Percentiles rank a stretch among this genome's conserved stretches.
Evolutionary conservation across 2,888 invertebrate genomes (phyloP).

Genomic region (Caenorhabditis sp.): DNA sequence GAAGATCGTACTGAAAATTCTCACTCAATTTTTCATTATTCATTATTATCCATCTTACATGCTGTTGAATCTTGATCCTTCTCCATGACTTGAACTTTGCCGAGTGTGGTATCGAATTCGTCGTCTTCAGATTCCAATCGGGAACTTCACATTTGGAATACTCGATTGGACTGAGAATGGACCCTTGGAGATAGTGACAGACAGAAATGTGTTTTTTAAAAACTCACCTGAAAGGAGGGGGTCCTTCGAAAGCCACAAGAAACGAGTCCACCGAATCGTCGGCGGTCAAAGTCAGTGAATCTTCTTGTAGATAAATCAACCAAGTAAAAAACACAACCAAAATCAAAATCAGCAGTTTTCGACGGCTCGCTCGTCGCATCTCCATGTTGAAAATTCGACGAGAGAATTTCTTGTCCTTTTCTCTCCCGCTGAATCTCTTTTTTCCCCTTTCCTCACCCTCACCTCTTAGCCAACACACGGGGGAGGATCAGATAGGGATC

Average conservation of each 20-base stretch:
- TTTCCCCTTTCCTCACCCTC: neutral
- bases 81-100: conserved; percentile 7
- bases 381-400: conserved; percentile 9
- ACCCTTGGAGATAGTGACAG: neutral
- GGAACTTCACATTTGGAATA: conserved; percentile 8
- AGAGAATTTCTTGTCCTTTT: neutral
- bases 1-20: conserved; percentile 11
- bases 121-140: conserved; percentile 16
- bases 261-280: conserved; percentile 10
- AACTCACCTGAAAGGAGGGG: conserved; percentile 5
- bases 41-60: too few relatives aligned
- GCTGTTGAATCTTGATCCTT: neutral
- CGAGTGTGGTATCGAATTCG: conserved; percentile 3
- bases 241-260: neutral
- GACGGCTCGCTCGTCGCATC: conserved; percentile 16
- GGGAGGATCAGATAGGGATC: neutral
- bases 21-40: neutral
- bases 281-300: too few relatives aligned
- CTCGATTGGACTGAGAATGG: conserved; percentile 8
- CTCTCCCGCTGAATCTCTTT: neutral
- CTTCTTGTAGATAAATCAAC: neutral
- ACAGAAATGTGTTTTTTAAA: too few relatives aligned
- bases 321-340: conserved; percentile 22
- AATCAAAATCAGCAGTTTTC: conserved; percentile 21
- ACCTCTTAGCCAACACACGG: neutral